Percentiles rank a stretch among this genome's conserved stretches.
Conservation (phyloP, 1,140 invertebrate species). For the Phymastichus coffea region DNA sequence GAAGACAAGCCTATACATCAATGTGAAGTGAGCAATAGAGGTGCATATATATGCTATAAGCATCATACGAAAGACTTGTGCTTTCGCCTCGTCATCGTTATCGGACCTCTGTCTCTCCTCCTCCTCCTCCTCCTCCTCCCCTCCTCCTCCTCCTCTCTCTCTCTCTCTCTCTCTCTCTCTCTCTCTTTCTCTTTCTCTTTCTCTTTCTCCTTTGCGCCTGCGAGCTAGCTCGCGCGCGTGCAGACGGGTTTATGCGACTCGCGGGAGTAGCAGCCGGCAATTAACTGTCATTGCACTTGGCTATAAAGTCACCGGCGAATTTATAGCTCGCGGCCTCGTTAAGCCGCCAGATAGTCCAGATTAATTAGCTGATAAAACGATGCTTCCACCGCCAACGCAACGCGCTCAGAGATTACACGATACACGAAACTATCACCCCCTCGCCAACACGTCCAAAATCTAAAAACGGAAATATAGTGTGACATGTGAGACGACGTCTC, state of each 20-base stretch:
- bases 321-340: conserved; percentile 19
- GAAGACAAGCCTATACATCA: no score
- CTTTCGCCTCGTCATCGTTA: conserved; percentile 18
- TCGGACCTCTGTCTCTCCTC: no score
- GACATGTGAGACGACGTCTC: no score
- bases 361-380: conserved; percentile 27
- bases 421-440: conserved; percentile 14
- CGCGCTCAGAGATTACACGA: background rate
- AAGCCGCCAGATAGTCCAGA: conserved; percentile 11
- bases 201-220: no score
- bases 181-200: no score
- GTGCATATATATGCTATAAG: background rate
- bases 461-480: no score
- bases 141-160: no score
- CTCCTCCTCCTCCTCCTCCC: no score
- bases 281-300: conserved; percentile 23
- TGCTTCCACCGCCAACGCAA: background rate
- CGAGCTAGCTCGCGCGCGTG: background rate
- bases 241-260: conserved; percentile 22
- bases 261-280: conserved; percentile 13
- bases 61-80: no score
- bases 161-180: no score
- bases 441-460: no score
- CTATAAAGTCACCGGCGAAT: conserved; percentile 22
- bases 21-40: background rate